These are phyloP conservation scores for Halcyon chelicuti DNA, from an alignment of 2,797 vertebrate genomes.

Conservation along the genomic window DNA sequence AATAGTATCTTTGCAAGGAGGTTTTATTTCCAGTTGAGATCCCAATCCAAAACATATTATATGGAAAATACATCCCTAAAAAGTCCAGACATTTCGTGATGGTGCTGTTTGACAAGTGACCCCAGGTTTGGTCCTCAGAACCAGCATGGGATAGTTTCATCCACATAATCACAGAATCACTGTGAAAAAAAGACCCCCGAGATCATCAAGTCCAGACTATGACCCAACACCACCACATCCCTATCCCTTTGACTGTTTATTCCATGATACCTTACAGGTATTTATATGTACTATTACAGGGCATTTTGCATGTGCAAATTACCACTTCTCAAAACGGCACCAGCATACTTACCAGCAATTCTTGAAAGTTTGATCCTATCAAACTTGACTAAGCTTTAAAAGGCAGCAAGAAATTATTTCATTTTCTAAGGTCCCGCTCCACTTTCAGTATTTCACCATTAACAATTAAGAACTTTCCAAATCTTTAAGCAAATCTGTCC, in stretches of 20 bases:
- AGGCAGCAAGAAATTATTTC: not conserved
- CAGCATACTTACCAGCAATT: not conserved
- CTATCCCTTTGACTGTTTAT: not conserved
- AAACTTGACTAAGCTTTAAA: not conserved
- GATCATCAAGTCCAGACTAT: too few species aligned
- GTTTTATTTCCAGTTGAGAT: not conserved
- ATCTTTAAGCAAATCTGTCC: not conserved
- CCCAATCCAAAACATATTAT: fast-evolving
- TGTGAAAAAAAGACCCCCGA: too few species aligned
- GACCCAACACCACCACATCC: too few species aligned
- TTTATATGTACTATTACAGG: not conserved
- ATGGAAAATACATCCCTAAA: not conserved
- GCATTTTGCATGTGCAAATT: not conserved
- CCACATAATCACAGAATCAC: too few species aligned
- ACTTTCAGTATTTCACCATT: not conserved
- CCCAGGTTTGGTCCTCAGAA: not conserved
- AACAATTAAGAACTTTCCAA: not conserved
- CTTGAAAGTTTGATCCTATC: not conserved
- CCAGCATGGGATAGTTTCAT: not conserved
- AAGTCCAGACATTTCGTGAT: not conserved
- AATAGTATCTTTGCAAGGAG: not conserved
- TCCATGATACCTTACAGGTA: not conserved
- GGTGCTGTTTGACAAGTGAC: fast-evolving
- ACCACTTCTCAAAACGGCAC: not conserved
- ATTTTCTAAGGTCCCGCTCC: not conserved